phyloP scores from a whole-genome alignment of 2,797 vertebrate species.

The Craterocephalus amniculus region DNA sequence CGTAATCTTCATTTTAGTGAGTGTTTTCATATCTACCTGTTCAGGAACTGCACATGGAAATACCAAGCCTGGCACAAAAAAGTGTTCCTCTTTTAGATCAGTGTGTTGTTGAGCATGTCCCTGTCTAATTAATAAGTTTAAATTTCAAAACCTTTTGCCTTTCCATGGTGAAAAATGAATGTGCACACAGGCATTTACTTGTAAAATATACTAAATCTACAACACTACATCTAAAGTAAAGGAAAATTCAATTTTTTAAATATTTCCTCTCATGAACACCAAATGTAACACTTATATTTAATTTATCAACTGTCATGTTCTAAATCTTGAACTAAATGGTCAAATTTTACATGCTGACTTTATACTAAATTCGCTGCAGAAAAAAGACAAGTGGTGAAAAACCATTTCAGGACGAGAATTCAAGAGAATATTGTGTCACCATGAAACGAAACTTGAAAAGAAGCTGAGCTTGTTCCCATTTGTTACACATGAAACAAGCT shows the following conservation, averaged over 20 bases:
- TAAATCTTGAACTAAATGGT: neutral
- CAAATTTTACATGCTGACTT: neutral
- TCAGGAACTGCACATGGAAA: too few relatives aligned
- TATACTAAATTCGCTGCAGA: neutral
- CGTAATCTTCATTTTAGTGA: too few relatives aligned
- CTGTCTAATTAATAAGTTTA: too few relatives aligned
- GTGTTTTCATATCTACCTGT: too few relatives aligned
- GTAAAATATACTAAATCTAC: neutral
- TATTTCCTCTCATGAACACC: slow-evolving; percentile 1
- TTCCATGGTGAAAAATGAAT: slow-evolving; percentile 5
- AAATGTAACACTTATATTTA: neutral
- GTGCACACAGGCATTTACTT: neutral
- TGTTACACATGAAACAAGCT: slow-evolving; percentile 26
- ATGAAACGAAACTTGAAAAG: slow-evolving; percentile 6
- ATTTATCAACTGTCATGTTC: slow-evolving; percentile 4
- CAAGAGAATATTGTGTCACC: slow-evolving; percentile 17
- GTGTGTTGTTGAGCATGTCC: too few relatives aligned
- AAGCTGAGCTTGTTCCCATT: slow-evolving; percentile 23
- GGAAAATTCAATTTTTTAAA: neutral
- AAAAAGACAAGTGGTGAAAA: slow-evolving; percentile 16
- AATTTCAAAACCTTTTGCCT: too few relatives aligned
- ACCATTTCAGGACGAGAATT: neutral
- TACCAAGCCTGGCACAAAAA: too few relatives aligned
- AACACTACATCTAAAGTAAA: slow-evolving; percentile 3
- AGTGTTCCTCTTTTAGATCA: too few relatives aligned